Conservation (phyloP, 2,113 vertebrate genomes). For the Cavia porcellus region DNA sequence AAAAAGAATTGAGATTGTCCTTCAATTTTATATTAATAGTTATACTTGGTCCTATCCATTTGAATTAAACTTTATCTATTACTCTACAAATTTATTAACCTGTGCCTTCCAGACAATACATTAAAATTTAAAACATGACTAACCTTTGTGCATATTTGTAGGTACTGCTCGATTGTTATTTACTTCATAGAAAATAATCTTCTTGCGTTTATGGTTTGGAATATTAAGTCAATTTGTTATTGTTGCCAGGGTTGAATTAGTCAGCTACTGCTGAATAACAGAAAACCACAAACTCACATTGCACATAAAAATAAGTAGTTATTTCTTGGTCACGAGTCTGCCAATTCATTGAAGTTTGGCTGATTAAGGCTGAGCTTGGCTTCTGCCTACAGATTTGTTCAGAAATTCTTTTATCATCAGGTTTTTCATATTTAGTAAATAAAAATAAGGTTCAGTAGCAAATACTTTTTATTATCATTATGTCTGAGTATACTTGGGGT, state of each 20-base stretch:
- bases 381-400: not conserved
- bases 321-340: constrained; percentile 18
- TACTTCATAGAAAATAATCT: not conserved
- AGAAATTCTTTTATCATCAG: not conserved
- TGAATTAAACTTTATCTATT: constrained; percentile 9
- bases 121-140: not conserved
- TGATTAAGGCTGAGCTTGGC: not conserved
- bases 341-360: not conserved
- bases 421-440: constrained; percentile 21
- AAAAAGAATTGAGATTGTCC: not conserved
- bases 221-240: not conserved
- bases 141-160: not conserved
- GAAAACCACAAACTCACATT: not conserved
- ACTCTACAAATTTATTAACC: not conserved
- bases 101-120: not conserved
- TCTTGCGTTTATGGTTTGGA: not conserved
- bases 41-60: not conserved
- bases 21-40: not conserved
- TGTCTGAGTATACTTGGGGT: not conserved
- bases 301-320: not conserved
- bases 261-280: not conserved
- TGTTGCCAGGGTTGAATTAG: not conserved
- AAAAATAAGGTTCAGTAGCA: not conserved
- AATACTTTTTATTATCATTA: not conserved
- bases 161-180: not conserved